A percentile compares a stretch with the other conserved stretches of the same genome.
Conservation (phyloP, 1,140 invertebrate genomes). For the Andricus grossulariae region DNA sequence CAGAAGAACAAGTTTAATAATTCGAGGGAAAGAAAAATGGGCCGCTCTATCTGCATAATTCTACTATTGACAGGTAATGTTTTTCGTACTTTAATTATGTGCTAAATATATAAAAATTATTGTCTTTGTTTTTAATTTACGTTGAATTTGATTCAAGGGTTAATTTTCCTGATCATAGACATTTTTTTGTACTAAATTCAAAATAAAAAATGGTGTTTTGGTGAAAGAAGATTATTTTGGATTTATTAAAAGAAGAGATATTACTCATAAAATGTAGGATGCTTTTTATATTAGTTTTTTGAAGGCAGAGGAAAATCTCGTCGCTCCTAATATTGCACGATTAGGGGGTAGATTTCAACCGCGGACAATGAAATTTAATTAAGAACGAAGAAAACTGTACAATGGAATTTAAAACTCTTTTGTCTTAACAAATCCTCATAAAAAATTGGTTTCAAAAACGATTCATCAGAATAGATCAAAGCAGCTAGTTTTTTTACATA, state of each 20-base stretch:
- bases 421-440: neutral
- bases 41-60: slow-evolving; percentile 42
- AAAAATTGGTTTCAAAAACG: neutral
- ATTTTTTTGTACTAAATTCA: no score
- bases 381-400: slow-evolving; percentile 10
- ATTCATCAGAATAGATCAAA: neutral
- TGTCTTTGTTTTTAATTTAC: neutral
- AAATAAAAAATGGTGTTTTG: no score
- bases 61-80: slow-evolving; percentile 53
- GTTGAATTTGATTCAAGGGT: neutral
- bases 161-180: no score
- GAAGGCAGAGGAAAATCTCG: neutral
- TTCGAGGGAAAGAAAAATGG: slow-evolving; percentile 44
- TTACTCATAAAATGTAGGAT: slow-evolving; percentile 4
- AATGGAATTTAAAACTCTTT: neutral
- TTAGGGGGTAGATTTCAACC: slow-evolving; percentile 1
- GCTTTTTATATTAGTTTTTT: slow-evolving; percentile 10
- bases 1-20: slow-evolving; percentile 14
- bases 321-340: slow-evolving; percentile 3
- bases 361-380: neutral
- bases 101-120: neutral
- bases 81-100: neutral
- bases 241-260: no score
- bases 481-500: no score
- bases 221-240: no score